These are phyloP conservation scores for Malacoctenus gilli DNA, from an alignment of 2,797 vertebrate species.

Conservation along the genomic window DNA sequence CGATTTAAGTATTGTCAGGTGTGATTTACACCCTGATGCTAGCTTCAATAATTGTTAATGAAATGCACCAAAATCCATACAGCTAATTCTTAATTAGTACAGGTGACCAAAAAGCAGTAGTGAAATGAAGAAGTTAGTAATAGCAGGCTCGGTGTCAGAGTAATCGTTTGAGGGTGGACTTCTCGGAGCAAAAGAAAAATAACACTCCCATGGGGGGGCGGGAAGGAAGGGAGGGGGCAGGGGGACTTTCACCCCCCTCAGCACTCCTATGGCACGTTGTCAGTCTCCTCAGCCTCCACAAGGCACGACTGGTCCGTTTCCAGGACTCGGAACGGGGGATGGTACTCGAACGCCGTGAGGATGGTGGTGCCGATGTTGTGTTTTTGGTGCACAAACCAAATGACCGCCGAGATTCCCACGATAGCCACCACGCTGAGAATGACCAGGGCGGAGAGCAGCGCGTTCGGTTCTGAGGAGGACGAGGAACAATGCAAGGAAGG, in stretches of 20 bases:
- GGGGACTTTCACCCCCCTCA: too few species aligned
- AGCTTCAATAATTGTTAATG: neutral
- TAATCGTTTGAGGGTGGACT: conserved; percentile 14
- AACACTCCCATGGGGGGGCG: neutral
- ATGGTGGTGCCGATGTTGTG: conserved; percentile 64
- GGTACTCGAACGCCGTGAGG: conserved; percentile 81
- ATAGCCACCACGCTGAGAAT: conserved; percentile 82
- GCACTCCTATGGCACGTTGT: conserved; percentile 70
- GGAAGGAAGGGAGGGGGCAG: too few species aligned
- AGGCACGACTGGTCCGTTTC: conserved; percentile 81
- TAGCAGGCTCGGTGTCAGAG: conserved; percentile 11
- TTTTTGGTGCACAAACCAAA: conserved; percentile 85
- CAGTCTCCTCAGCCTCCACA: conserved; percentile 85
- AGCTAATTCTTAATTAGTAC: conserved; percentile 15
- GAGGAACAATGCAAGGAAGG: conserved; percentile 58
- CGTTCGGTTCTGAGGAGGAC: conserved; percentile 64
- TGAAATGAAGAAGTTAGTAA: conserved; percentile 33
- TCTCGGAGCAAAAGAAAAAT: conserved; percentile 12
- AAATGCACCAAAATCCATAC: conserved; percentile 18
- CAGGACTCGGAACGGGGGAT: conserved; percentile 78
- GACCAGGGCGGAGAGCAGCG: conserved; percentile 79
- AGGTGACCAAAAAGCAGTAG: conserved; percentile 9
- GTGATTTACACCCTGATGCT: conserved; percentile 7
- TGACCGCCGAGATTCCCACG: conserved; percentile 77
- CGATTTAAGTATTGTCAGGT: neutral